Evolutionary conservation across 2,888 invertebrate species (phyloP).

Genomic region (Eristalinus sepulchralis): DNA sequence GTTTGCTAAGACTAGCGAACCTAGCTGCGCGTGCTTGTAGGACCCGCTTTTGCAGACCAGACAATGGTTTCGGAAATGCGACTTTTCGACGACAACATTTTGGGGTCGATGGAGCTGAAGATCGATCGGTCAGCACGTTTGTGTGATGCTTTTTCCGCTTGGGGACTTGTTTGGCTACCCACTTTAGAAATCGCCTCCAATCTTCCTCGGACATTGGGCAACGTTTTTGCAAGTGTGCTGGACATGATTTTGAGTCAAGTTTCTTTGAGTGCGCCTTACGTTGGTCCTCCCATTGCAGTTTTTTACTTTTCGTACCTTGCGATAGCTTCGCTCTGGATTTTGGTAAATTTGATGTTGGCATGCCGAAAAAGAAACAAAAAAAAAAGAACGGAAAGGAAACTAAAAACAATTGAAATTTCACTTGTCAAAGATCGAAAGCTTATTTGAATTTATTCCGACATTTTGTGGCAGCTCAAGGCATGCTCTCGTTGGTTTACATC

Average conservation of each 20-base stretch:
- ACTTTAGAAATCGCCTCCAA: slow-evolving; percentile 36
- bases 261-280: slow-evolving; percentile 26
- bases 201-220: slow-evolving; percentile 41
- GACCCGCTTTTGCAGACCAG: neutral
- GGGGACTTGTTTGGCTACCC: neutral
- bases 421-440: neutral
- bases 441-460: neutral
- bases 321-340: neutral
- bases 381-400: too few relatives aligned
- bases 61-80: neutral
- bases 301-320: neutral
- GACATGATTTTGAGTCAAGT: neutral
- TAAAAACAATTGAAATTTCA: slow-evolving; percentile 27
- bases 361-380: slow-evolving; percentile 14
- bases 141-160: neutral
- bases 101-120: neutral
- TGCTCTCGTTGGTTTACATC: neutral
- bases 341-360: neutral
- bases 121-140: neutral
- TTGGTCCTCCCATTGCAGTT: slow-evolving; percentile 9
- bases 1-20: neutral
- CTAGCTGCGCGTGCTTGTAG: neutral
- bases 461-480: neutral
- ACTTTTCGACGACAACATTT: neutral
- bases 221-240: slow-evolving; percentile 42